Conservation (phyloP, 2,888 invertebrate genomes). For the Pterostichus niger region DNA sequence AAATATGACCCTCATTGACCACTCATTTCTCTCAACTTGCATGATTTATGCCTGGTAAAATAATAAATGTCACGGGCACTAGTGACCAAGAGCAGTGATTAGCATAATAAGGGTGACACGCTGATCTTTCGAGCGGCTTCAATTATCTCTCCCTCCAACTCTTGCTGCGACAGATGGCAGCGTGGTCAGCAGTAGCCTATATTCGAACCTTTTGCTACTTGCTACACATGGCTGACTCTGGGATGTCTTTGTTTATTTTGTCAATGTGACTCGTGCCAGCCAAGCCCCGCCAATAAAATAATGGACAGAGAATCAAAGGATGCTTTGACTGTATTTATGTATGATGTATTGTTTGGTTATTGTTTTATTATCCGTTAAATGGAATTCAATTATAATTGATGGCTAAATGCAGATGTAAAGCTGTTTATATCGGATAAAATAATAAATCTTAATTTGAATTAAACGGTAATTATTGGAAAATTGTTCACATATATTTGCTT, state of each 20-base stretch:
- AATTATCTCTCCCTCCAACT: slow-evolving; percentile 23
- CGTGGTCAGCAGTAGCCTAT: neutral
- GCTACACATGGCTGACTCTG: slow-evolving; percentile 35
- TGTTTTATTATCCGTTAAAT: slow-evolving; percentile 39
- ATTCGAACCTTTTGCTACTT: slow-evolving; percentile 2
- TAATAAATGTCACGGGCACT: slow-evolving; percentile 51
- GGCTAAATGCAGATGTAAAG: slow-evolving; percentile 22
- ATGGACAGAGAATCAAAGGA: slow-evolving; percentile 31
- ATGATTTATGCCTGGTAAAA: slow-evolving; percentile 38
- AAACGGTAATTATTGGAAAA: neutral
- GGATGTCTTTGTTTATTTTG: slow-evolving; percentile 36
- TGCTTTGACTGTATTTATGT: slow-evolving; percentile 32
- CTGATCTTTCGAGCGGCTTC: slow-evolving; percentile 37
- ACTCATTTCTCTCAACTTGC: slow-evolving; percentile 39
- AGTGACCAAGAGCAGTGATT: slow-evolving; percentile 37
- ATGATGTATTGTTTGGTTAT: slow-evolving; percentile 9
- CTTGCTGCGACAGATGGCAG: slow-evolving; percentile 33
- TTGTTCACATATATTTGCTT: neutral
- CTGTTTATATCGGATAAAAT: slow-evolving; percentile 20
- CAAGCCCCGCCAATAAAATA: slow-evolving; percentile 25
- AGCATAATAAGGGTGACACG: slow-evolving; percentile 61
- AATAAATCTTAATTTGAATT: neutral
- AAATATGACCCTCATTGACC: slow-evolving; percentile 36
- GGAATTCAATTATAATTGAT: slow-evolving; percentile 31
- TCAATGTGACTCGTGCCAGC: slow-evolving; percentile 7